Evolutionary conservation across 2,797 vertebrate genomes (phyloP).

Genomic region (Acomys russatus): DNA sequence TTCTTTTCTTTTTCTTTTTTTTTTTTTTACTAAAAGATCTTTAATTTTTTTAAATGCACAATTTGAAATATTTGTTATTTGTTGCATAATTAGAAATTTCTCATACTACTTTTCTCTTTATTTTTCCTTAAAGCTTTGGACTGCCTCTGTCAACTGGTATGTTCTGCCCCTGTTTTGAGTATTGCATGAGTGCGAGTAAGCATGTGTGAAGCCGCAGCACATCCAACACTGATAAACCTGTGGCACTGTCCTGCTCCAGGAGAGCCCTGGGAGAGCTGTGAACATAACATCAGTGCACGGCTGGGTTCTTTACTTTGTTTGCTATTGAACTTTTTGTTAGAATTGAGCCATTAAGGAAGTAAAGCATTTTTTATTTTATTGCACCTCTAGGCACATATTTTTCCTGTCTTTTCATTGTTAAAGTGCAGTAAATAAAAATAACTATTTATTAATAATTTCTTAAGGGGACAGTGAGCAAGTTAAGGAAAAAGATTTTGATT

Average conservation of each 20-base stretch:
- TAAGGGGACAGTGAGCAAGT: not conserved
- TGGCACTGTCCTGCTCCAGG: not conserved
- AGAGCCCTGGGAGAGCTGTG: not conserved
- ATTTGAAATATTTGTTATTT: conserved; percentile 51
- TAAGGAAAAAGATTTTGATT: not conserved
- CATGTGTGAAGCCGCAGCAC: not conserved
- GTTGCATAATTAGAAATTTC: conserved; percentile 45
- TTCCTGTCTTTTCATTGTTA: conserved; percentile 37
- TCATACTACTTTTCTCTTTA: conserved; percentile 42
- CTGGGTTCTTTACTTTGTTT: not conserved
- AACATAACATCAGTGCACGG: not conserved
- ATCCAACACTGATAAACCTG: not conserved
- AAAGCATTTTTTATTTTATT: conserved; percentile 4
- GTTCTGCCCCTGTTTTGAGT: conserved; percentile 30
- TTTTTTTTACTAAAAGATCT: conserved; percentile 21
- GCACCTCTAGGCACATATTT: not conserved
- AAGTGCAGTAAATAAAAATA: conserved; percentile 4
- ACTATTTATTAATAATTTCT: conserved; percentile 23
- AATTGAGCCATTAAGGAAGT: not conserved
- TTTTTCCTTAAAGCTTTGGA: conserved; percentile 70
- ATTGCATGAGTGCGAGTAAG: conserved; percentile 6
- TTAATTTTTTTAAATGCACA: not conserved
- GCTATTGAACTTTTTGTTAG: conserved; percentile 30
- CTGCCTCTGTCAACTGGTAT: conserved; percentile 53
- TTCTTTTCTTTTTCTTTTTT: conserved; percentile 49